phyloP scores from a whole-genome alignment of 2,888 invertebrate genomes.

The Andrena flavipes region DNA sequence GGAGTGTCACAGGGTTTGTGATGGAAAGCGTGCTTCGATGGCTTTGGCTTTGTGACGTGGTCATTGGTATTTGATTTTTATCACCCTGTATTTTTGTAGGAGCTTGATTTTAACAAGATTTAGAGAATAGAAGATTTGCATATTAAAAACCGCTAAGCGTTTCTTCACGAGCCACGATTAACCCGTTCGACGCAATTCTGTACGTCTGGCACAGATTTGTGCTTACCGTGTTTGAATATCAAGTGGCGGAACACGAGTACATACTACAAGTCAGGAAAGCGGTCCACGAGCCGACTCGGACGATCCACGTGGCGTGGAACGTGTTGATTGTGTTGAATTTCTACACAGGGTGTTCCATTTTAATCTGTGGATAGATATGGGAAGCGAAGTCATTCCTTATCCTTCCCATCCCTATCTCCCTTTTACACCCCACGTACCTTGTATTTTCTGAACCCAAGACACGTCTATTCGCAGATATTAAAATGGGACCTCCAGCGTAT shows the following conservation, averaged over 20 bases:
- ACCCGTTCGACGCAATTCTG: neutral
- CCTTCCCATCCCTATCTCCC: too few species aligned
- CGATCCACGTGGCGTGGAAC: neutral
- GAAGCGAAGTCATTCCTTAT: too few species aligned
- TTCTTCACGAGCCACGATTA: too few species aligned
- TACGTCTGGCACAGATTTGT: neutral
- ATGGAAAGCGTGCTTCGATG: neutral
- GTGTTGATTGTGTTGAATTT: neutral
- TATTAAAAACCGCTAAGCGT: neutral
- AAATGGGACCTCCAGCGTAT: too few species aligned
- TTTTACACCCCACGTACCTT: too few species aligned
- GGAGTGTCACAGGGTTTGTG: neutral
- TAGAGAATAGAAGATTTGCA: neutral
- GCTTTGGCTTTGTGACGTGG: neutral
- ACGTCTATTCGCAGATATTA: too few species aligned
- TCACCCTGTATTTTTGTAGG: slow-evolving; percentile 18
- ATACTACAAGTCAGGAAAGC: too few species aligned
- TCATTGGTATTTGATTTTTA: slow-evolving; percentile 19
- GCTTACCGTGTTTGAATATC: neutral
- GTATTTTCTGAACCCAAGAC: too few species aligned
- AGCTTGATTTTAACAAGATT: neutral
- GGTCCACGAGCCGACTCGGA: neutral
- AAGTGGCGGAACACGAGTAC: neutral
- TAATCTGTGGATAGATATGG: neutral
- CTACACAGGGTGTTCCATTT: neutral